Percentiles rank a stretch among this genome's conserved stretches.
Evolutionary conservation across 2,797 vertebrate species (phyloP).

Genomic region (Gallinago solitaria): DNA sequence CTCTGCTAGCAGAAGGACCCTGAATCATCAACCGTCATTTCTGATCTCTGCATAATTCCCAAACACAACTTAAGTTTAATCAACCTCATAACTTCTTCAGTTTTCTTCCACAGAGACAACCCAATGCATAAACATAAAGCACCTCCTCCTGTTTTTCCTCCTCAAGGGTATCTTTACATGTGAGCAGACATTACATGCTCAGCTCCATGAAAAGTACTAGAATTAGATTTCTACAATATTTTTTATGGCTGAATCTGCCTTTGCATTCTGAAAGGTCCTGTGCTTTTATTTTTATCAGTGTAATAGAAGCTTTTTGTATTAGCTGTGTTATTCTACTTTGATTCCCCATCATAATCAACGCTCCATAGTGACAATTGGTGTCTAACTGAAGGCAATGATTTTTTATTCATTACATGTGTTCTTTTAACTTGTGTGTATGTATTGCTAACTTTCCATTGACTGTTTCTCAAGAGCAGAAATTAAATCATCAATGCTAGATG

Average conservation of each 20-base stretch:
- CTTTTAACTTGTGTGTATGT: slow-evolving; percentile 26
- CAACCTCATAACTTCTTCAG: slow-evolving; percentile 56
- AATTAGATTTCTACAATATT: slow-evolving; percentile 59
- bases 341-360: slow-evolving; percentile 4
- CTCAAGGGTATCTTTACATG: slow-evolving; percentile 62
- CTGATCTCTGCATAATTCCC: slow-evolving; percentile 53
- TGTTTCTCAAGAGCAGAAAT: slow-evolving; percentile 54
- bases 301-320: background rate
- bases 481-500: slow-evolving; percentile 62
- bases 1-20: slow-evolving; percentile 1
- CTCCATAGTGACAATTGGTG: background rate
- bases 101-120: slow-evolving; percentile 48
- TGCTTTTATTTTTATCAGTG: slow-evolving; percentile 31
- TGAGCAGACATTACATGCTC: slow-evolving; percentile 52
- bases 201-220: slow-evolving; percentile 61
- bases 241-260: slow-evolving; percentile 52
- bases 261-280: slow-evolving; percentile 25
- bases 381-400: slow-evolving; percentile 39
- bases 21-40: slow-evolving; percentile 37
- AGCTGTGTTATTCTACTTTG: slow-evolving; percentile 11
- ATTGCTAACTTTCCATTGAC: slow-evolving; percentile 22
- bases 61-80: slow-evolving; percentile 64
- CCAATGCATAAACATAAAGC: slow-evolving; percentile 72
- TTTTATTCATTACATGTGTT: slow-evolving; percentile 50
- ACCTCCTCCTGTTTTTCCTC: slow-evolving; percentile 45